Evolutionary conservation across 2,113 vertebrate genomes (phyloP), one percentile per base, ranked within the genome.

Genomic region (Ascaphus truei): DNA sequence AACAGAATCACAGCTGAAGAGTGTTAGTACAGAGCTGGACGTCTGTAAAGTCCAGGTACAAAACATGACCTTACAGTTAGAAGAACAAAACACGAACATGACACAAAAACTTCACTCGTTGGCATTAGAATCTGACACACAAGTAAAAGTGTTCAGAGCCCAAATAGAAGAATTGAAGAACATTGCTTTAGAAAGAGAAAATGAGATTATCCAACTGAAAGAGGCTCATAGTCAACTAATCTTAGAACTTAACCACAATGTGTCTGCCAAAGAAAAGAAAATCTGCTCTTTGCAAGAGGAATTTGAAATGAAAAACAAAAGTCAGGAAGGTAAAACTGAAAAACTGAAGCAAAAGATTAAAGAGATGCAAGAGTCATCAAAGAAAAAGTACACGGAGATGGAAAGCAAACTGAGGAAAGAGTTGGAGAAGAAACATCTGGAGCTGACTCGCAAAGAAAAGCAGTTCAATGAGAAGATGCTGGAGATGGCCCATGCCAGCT

Each of bases 321-420:
- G 76, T 27, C 93, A 94, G 77, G 95, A 96, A 64, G 87, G 83
- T 36, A 93, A 94, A 74, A 84, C 93, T 75, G 94, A 96, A 43
- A 95, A 93, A 80, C 62, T 93, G 7, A 95, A 89, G 60, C 88
- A 92, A 73, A 97, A 92, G 72, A 79, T 85, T 74, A 96, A 93
- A 86, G 94, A 97, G 62, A 91, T 93, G 79, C 92, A 96, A 15
- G 95, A 96, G 69, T 84, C 75, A 13, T 90, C 91, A 22, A 95
- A 93, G 84, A 94, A 92, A 72, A 94, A 93, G 79, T 81, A 97
- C 51, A 83, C 90, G 41, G 92, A 96, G 53, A 92, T 91, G 62
- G 94, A 98, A 77, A 90, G 91, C 64, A 93, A 86, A 62, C 81
- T 93, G 16, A 95, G 92, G 79, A 87, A 85, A 53, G 93, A 96